Evolutionary conservation across 2,797 vertebrate species (phyloP).

Genomic region (Melanotaenia trifasciata): DNA sequence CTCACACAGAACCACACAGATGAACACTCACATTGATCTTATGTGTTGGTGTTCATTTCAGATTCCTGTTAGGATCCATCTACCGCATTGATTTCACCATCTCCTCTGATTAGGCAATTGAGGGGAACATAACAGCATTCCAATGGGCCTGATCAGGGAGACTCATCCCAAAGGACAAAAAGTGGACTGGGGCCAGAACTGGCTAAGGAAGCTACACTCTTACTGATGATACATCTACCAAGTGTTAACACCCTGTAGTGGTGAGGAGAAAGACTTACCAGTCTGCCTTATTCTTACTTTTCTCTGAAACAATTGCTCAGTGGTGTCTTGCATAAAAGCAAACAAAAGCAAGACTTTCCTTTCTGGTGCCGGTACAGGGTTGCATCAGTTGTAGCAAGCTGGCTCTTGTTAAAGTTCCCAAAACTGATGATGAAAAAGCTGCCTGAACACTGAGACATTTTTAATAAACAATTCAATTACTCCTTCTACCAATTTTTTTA

Average conservation of each 20-base stretch:
- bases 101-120: conserved; percentile 88
- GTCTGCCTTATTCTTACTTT: not conserved
- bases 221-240: not conserved
- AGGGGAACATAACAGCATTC: conserved; percentile 70
- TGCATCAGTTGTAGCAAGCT: not conserved
- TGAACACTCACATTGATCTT: conserved; percentile 77
- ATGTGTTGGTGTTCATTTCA: conserved; percentile 83
- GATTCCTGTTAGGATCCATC: conserved; percentile 87
- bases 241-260: not conserved
- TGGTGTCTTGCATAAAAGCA: not conserved
- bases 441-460: not conserved
- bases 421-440: not conserved
- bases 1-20: conserved; percentile 44
- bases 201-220: not conserved
- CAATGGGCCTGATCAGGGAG: conserved; percentile 66
- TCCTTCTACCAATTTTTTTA: too few species aligned
- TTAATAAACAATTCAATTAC: not conserved
- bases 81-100: conserved; percentile 84
- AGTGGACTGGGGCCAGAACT: not conserved
- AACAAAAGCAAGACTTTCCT: not conserved
- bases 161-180: conserved; percentile 65
- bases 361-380: not conserved
- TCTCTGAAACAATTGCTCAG: not conserved
- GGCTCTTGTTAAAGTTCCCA: not conserved
- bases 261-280: not conserved